Evolutionary conservation across 2,797 vertebrate genomes (phyloP), one percentile per base, ranked within the genome.

Genomic region (Darevskia mixta): DNA sequence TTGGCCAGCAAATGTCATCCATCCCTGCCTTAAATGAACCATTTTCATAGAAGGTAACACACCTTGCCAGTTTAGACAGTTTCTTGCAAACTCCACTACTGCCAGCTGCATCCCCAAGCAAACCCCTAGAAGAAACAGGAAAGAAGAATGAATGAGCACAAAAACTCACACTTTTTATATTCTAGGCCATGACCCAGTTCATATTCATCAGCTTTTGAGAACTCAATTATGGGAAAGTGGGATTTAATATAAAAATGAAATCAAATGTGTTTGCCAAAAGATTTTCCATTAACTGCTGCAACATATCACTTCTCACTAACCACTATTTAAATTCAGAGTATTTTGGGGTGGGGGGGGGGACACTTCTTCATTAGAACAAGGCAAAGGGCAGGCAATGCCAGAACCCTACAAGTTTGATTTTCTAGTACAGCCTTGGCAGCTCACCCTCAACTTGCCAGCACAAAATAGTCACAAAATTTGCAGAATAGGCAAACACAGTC

Each of bases 41-140:
- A 82, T 3, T 77, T 71, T 58, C 49, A 87, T 35, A 69, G n/a
- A 18, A 83, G 79, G 66, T 87, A 29, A 67, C 95, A 95, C 84
- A 97, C 97, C 97, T 97, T 96, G 93, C 96, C 96, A 96, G 77
- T 96, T 95, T 80, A 97, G 96, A 90, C 95, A 96, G 89, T 96
- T 97, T 90, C 97, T 97, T 78, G 97, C 97, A 10, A 97, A 97
- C 89, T 97, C 97, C 83, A 97, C 96, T 89, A 97, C 97, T 6
- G 97, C 97, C 80, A 97, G 92, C 8, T 97, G 97, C 97, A 97
- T 97, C 88, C 97, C 97, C 71, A 97, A 95, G 92, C 97, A 97
- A 90, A 97, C 88, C 90, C 97, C 97, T 97, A 75, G 72, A 93
- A 89, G 11, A 82, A 66, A 93, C 91, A 88, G 86, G 4, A 92